Evolutionary conservation across 2,888 invertebrate genomes (phyloP).

Genomic region (Chrysolina americana): DNA sequence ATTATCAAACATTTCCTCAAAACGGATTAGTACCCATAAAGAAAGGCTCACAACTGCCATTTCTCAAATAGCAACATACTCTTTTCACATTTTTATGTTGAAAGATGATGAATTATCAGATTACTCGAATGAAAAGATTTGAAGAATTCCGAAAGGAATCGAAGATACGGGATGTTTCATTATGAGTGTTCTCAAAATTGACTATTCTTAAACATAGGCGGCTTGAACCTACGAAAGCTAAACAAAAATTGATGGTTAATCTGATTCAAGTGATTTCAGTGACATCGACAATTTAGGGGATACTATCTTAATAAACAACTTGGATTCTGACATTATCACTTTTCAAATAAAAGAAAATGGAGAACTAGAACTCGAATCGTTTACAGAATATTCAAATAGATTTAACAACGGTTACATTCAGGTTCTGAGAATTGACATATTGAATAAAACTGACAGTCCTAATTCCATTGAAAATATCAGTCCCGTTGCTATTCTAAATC

Average conservation of each 20-base stretch:
- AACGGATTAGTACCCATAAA: too few relatives aligned
- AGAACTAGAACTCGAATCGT: constrained; percentile 13
- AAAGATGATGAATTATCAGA: too few relatives aligned
- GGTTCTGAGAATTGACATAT: constrained; percentile 22
- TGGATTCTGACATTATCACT: constrained; percentile 9
- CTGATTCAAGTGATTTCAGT: neutral
- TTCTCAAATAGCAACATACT: too few relatives aligned
- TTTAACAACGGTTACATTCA: constrained; percentile 25
- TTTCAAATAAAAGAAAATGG: constrained; percentile 18
- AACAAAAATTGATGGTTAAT: constrained; percentile 4
- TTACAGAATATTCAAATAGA: constrained; percentile 11
- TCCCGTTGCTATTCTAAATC: constrained; percentile 18
- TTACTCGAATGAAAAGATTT: too few relatives aligned
- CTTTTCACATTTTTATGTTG: too few relatives aligned
- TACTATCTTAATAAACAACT: constrained; percentile 22
- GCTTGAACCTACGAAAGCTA: too few relatives aligned
- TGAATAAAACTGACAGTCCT: constrained; percentile 16
- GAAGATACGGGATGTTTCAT: too few relatives aligned
- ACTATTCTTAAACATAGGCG: too few relatives aligned
- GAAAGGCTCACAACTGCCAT: too few relatives aligned
- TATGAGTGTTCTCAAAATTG: too few relatives aligned
- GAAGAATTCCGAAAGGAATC: too few relatives aligned
- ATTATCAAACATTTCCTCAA: too few relatives aligned
- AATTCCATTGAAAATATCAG: constrained; percentile 18
- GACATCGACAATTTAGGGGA: constrained; percentile 18